Evolutionary conservation across 53 echinoderm and acorn worm species (phyloP).

Genomic region (Crossaster papposus): DNA sequence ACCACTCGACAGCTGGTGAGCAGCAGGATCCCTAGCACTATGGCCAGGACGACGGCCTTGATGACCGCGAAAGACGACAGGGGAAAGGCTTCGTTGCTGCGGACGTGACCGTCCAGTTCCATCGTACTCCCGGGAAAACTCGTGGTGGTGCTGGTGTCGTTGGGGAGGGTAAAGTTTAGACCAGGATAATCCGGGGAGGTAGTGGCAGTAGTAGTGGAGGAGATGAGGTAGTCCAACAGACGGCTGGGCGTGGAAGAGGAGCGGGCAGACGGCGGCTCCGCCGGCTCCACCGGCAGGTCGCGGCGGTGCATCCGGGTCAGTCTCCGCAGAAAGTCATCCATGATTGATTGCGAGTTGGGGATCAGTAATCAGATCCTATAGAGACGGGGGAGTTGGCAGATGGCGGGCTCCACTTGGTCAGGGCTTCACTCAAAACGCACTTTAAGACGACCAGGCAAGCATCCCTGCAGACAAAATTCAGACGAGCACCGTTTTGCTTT

Average conservation of each 20-base stretch:
- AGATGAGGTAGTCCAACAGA: constrained; percentile 60
- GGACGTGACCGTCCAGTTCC: constrained; percentile 42
- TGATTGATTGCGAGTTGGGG: constrained; percentile 14
- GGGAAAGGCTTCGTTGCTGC: constrained; percentile 44
- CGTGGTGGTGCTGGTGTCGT: constrained; percentile 58
- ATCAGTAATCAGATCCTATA: no score
- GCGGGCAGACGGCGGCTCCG: not conserved
- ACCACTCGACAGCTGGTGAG: constrained; percentile 74
- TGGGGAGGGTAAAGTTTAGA: constrained; percentile 67
- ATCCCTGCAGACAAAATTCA: not conserved
- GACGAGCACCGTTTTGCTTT: not conserved
- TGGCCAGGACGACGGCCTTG: constrained; percentile 74
- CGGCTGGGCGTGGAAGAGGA: constrained; percentile 44
- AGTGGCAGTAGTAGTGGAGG: constrained; percentile 60
- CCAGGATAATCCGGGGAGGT: constrained; percentile 60
- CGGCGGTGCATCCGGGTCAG: constrained; percentile 66
- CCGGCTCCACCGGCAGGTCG: constrained; percentile 46
- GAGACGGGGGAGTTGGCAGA: not conserved
- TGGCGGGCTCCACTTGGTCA: not conserved
- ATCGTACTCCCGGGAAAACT: constrained; percentile 15
- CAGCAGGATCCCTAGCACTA: constrained; percentile 75
- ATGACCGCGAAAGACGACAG: constrained; percentile 76
- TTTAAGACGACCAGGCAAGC: not conserved
- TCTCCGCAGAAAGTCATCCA: constrained; percentile 73
- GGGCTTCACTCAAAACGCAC: not conserved